phyloP scores from a whole-genome alignment of 2,797 vertebrate genomes.

The Ataeniobius toweri region DNA sequence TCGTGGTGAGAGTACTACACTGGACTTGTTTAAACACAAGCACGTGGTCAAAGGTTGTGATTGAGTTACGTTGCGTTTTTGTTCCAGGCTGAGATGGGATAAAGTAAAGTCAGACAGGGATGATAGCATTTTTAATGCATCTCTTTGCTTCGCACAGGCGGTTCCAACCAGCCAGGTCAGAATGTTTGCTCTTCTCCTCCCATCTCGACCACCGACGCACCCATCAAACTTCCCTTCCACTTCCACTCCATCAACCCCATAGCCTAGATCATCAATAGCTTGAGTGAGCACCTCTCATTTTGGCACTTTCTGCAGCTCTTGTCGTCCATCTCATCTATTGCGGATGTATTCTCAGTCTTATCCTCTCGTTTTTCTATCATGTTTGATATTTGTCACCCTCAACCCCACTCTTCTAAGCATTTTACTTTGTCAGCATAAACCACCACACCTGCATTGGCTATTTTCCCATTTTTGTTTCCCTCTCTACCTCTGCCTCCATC shows the following conservation, averaged over 20 bases:
- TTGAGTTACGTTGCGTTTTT: background rate
- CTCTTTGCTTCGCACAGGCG: conserved; percentile 20
- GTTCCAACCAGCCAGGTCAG: conserved; percentile 49
- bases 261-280: conserved; percentile 72
- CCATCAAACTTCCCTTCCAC: conserved; percentile 61
- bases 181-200: conserved; percentile 33
- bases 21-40: background rate
- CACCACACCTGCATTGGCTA: conserved; percentile 34
- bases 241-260: conserved; percentile 73
- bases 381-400: conserved; percentile 25
- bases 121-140: conserved; percentile 22
- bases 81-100: conserved; percentile 17
- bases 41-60: conserved; percentile 5
- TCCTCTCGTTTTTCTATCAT: conserved; percentile 13
- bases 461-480: conserved; percentile 7
- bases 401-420: background rate
- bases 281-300: conserved; percentile 38
- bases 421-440: conserved; percentile 35
- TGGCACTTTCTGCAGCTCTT: conserved; percentile 33
- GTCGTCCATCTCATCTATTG: conserved; percentile 45
- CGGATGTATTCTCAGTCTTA: conserved; percentile 32
- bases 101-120: conserved; percentile 18
- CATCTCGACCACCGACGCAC: conserved; percentile 34
- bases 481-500: conserved; percentile 1
- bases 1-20: conserved; percentile 5